These are phyloP conservation scores for Liparis tanakae DNA, from an alignment of 2,797 vertebrate genomes.

Conservation along the genomic window DNA sequence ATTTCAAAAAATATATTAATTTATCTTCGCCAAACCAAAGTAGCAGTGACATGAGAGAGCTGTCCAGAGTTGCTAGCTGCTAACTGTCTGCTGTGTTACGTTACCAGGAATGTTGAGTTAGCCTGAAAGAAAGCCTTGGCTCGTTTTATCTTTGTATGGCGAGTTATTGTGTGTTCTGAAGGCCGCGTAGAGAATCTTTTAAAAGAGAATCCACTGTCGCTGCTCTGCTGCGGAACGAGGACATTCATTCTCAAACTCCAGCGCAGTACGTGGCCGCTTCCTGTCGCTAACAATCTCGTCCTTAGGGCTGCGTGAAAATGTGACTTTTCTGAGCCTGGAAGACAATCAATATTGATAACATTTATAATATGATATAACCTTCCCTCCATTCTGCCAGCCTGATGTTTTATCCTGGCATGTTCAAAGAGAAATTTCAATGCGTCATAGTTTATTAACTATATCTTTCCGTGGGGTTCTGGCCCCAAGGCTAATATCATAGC, in stretches of 20 bases:
- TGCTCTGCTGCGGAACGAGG: conserved; percentile 9
- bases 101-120: too few species aligned
- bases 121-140: too few species aligned
- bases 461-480: conserved; percentile 32
- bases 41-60: neutral
- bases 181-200: neutral
- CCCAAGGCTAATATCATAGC: conserved; percentile 44
- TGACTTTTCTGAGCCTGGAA: conserved; percentile 34
- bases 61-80: too few species aligned
- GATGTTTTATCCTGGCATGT: conserved; percentile 49
- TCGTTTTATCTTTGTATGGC: neutral
- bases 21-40: neutral
- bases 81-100: too few species aligned
- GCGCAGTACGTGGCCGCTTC: conserved; percentile 3
- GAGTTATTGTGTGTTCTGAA: neutral
- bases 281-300: conserved; percentile 26
- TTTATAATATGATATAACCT: conserved; percentile 52
- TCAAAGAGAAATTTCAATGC: conserved; percentile 57
- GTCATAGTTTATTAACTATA: conserved; percentile 62
- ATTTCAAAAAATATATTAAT: too few species aligned
- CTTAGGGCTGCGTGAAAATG: conserved; percentile 47
- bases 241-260: conserved; percentile 3
- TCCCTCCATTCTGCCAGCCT: conserved; percentile 44
- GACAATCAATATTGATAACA: conserved; percentile 60
- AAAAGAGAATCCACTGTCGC: neutral